Percentiles rank a stretch among this genome's conserved stretches.
These are phyloP conservation scores for Cecropterus lyciades DNA, from an alignment of 1,140 invertebrate genomes.

Conservation along the genomic window DNA sequence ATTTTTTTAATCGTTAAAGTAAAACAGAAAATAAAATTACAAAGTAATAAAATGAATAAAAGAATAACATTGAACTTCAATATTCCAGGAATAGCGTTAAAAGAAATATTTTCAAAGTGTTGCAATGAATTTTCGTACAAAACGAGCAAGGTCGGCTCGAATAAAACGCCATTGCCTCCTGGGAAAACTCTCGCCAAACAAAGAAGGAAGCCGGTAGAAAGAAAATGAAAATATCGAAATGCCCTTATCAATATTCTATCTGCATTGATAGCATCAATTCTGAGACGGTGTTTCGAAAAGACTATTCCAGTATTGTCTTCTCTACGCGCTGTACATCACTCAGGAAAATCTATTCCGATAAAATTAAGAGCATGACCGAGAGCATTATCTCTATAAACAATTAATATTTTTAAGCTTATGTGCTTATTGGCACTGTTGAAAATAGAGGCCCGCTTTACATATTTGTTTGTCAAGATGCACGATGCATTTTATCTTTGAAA, in stretches of 20 bases:
- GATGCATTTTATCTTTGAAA: too few relatives aligned
- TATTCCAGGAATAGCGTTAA: conserved; percentile 2
- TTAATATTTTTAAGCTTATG: too few relatives aligned
- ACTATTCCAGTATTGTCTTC: neutral
- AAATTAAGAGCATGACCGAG: too few relatives aligned
- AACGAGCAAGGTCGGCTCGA: conserved; percentile 2
- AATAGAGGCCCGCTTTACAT: too few relatives aligned
- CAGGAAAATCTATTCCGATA: neutral
- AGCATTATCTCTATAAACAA: too few relatives aligned
- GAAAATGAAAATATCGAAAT: conserved; percentile 8
- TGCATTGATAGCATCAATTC: conserved; percentile 1
- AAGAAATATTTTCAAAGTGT: conserved; percentile 7
- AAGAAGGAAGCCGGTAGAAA: neutral
- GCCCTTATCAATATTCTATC: conserved; percentile 11
- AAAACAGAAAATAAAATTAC: neutral
- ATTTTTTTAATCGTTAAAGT: too few relatives aligned
- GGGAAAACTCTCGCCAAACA: conserved; percentile 10
- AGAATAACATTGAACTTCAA: neutral
- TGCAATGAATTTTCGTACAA: conserved; percentile 16
- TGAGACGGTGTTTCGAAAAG: too few relatives aligned
- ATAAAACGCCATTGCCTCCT: conserved; percentile 9
- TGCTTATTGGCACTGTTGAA: too few relatives aligned
- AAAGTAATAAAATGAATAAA: neutral
- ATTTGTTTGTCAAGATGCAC: too few relatives aligned
- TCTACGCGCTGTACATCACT: too few relatives aligned